These are phyloP conservation scores for Pseudomyrmex cubaensis DNA, from an alignment of 1,140 invertebrate genomes.

Conservation along the genomic window DNA sequence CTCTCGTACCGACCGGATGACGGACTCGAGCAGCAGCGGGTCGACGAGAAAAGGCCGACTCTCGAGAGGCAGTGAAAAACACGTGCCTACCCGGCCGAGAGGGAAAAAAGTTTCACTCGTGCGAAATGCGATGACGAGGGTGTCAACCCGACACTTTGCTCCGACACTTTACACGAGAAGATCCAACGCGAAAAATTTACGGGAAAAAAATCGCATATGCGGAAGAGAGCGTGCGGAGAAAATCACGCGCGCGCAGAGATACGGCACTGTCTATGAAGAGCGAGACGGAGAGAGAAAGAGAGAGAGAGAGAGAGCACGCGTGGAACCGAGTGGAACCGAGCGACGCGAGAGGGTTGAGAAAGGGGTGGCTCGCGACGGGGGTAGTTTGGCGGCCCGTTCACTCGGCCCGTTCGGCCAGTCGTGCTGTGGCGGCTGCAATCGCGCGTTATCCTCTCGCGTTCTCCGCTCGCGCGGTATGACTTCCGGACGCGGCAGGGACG, in stretches of 20 bases:
- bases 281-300: conserved; percentile 27
- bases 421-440: conserved; percentile 76
- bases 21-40: conserved; percentile 14
- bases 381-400: conserved; percentile 43
- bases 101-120: neutral
- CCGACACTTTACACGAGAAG: too few species aligned
- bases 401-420: conserved; percentile 78
- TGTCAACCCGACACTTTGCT: too few species aligned
- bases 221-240: neutral
- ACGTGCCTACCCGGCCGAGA: neutral
- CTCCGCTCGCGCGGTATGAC: conserved; percentile 54
- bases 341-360: conserved; percentile 60
- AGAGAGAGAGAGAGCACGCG: conserved; percentile 35
- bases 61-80: neutral
- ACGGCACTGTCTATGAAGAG: conserved; percentile 38
- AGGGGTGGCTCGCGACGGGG: conserved; percentile 72
- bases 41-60: conserved; percentile 13
- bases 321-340: conserved; percentile 56
- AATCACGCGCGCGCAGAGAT: neutral
- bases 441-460: conserved; percentile 51
- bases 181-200: neutral
- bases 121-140: too few species aligned
- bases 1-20: conserved; percentile 22
- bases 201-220: neutral
- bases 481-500: neutral